Percentiles rank a stretch among this genome's conserved stretches.
Evolutionary conservation across 2,888 invertebrate species (phyloP).

Genomic region (Himalopsyche kuldschensis): DNA sequence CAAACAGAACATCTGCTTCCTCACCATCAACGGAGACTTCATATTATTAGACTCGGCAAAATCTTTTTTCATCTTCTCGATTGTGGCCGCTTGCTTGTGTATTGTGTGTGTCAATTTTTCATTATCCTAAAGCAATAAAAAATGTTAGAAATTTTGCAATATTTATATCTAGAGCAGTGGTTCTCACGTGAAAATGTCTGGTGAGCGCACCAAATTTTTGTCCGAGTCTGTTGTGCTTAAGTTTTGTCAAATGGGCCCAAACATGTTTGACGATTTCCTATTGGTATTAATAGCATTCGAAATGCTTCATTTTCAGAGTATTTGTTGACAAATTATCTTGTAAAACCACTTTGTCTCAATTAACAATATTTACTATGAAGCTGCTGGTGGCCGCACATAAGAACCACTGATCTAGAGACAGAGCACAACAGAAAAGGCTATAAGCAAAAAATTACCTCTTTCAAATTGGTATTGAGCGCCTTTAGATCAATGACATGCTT

Average conservation of each 20-base stretch:
- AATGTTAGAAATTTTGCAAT: neutral
- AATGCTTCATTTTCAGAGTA: no score
- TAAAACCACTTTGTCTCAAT: no score
- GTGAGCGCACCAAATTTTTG: no score
- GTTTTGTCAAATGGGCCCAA: no score
- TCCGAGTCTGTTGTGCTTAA: no score
- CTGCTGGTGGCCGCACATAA: no score
- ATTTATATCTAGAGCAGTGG: neutral
- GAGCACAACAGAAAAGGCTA: conserved; percentile 27
- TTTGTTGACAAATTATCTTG: no score
- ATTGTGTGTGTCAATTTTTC: conserved; percentile 44
- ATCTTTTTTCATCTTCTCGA: conserved; percentile 50
- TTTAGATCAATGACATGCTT: conserved; percentile 58
- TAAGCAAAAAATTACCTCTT: conserved; percentile 50
- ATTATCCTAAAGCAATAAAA: conserved; percentile 40
- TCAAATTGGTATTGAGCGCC: conserved; percentile 50
- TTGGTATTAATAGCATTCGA: no score
- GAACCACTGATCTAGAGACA: no score
- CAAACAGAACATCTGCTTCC: conserved; percentile 46
- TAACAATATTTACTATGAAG: no score
- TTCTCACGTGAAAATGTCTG: neutral
- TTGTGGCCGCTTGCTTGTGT: conserved; percentile 45
- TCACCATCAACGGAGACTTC: conserved; percentile 43
- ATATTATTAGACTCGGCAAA: neutral
- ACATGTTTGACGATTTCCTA: no score